A percentile compares a stretch with the other conserved stretches of the same genome.
Evolutionary conservation across 2,113 vertebrate species (phyloP).

Genomic region (Grantiella picta): DNA sequence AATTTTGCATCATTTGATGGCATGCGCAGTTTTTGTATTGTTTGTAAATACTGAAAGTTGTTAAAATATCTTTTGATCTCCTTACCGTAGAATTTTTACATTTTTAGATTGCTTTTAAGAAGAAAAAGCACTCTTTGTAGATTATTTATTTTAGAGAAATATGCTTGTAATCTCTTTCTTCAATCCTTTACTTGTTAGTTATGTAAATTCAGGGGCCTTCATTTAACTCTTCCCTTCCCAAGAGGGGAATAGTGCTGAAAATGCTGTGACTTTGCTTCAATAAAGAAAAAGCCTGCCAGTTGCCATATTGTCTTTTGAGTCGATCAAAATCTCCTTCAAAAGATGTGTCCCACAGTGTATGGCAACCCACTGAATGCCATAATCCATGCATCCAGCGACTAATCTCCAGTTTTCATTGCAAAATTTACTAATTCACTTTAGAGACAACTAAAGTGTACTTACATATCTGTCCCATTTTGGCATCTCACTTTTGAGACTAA

Average conservation of each 20-base stretch:
- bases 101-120: conserved; percentile 74
- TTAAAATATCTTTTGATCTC: conserved; percentile 81
- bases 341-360: neutral
- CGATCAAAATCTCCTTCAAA: conserved; percentile 34
- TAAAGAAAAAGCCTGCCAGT: conserved; percentile 63
- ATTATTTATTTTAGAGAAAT: conserved; percentile 89
- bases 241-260: conserved; percentile 55
- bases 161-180: conserved; percentile 61
- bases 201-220: conserved; percentile 68
- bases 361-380: conserved; percentile 16
- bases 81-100: conserved; percentile 79
- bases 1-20: conserved; percentile 71
- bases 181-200: conserved; percentile 59
- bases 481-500: neutral
- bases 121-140: conserved; percentile 76
- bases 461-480: neutral
- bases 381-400: neutral
- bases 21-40: conserved; percentile 82
- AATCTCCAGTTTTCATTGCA: neutral
- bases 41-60: conserved; percentile 83
- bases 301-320: conserved; percentile 50
- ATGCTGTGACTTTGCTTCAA: conserved; percentile 67
- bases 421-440: neutral
- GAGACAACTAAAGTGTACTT: neutral
- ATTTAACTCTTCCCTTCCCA: conserved; percentile 48